These are phyloP conservation scores for Acutogordius australiensis DNA, from an alignment of 2,888 invertebrate genomes.

Conservation along the genomic window DNA sequence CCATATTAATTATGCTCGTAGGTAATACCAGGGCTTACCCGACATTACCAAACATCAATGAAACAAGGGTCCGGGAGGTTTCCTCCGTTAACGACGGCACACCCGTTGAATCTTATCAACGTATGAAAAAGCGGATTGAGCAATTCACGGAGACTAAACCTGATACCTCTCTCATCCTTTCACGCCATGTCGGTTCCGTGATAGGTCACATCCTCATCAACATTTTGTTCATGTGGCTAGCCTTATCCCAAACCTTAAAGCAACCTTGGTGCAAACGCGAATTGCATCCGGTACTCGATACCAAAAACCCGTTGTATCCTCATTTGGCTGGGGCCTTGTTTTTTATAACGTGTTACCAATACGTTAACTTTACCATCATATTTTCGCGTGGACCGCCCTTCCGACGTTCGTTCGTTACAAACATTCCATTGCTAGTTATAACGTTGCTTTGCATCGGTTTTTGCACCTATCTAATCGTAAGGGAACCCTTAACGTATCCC, in stretches of 20 bases:
- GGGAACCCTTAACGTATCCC: neutral
- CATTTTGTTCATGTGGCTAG: neutral
- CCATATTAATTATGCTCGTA: neutral
- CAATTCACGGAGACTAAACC: neutral
- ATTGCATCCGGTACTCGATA: neutral
- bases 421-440: neutral
- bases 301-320: neutral
- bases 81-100: neutral
- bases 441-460: no score
- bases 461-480: neutral
- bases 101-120: neutral
- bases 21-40: conserved; percentile 3
- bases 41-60: neutral
- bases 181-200: neutral
- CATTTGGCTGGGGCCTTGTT: conserved; percentile 33
- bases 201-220: conserved; percentile 3
- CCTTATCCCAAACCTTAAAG: neutral
- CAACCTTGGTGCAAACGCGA: neutral
- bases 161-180: neutral
- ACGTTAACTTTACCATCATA: conserved; percentile 42
- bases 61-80: neutral
- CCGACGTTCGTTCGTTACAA: conserved; percentile 22
- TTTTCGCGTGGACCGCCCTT: conserved; percentile 51
- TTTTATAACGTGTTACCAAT: conserved; percentile 43
- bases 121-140: neutral